These are phyloP conservation scores for Fissipunctia ypsillon DNA, from an alignment of 2,888 invertebrate species.

Conservation along the genomic window DNA sequence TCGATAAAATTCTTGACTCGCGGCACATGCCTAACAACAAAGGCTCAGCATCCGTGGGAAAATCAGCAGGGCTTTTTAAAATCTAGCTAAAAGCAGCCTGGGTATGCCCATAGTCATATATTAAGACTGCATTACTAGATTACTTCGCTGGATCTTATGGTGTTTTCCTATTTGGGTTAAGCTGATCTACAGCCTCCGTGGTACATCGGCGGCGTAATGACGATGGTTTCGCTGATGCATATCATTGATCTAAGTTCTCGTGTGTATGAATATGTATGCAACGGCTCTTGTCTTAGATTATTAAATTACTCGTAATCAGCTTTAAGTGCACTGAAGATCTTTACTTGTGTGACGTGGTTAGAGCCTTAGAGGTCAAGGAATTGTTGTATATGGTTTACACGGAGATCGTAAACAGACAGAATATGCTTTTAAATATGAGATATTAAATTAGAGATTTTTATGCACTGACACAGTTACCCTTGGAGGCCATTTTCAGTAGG, in stretches of 20 bases:
- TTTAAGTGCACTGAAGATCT: constrained; percentile 20
- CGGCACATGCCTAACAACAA: constrained; percentile 79
- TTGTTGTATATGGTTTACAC: neutral
- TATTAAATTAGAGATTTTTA: too few relatives aligned
- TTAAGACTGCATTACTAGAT: constrained; percentile 79
- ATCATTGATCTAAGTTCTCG: constrained; percentile 57
- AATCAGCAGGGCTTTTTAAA: constrained; percentile 84
- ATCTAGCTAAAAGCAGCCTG: constrained; percentile 76
- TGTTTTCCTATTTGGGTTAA: constrained; percentile 69
- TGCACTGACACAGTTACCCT: too few relatives aligned
- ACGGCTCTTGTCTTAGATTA: constrained; percentile 39
- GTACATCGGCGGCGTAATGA: constrained; percentile 44
- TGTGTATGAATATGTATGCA: constrained; percentile 58
- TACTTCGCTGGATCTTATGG: constrained; percentile 69
- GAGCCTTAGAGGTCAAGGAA: constrained; percentile 29
- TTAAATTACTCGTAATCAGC: constrained; percentile 45
- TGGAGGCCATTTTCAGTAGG: too few relatives aligned
- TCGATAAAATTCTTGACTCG: constrained; percentile 75
- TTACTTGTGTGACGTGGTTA: constrained; percentile 14
- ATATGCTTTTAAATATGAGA: neutral
- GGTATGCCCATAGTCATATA: constrained; percentile 76
- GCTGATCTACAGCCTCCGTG: constrained; percentile 58
- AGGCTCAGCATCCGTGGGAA: constrained; percentile 84
- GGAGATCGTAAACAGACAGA: neutral
- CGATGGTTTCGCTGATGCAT: constrained; percentile 56